phyloP scores from a whole-genome alignment of 2,113 vertebrate genomes.

The Thinocorus orbignyianus region DNA sequence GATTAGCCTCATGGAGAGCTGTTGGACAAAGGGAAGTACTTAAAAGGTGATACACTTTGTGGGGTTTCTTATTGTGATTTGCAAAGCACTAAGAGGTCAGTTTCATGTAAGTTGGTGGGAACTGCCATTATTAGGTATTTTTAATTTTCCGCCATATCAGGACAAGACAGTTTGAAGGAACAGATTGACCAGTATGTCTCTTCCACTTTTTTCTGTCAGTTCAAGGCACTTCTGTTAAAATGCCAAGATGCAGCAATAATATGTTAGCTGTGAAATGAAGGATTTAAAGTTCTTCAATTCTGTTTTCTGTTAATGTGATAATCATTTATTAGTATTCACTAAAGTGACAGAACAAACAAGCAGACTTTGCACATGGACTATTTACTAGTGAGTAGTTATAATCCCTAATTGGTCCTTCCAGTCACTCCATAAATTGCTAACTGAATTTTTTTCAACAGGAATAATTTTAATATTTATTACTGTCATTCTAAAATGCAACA shows the following conservation, averaged over 20 bases:
- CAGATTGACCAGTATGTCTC: background rate
- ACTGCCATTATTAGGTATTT: background rate
- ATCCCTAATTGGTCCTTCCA: background rate
- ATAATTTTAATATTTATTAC: background rate
- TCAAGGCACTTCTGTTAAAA: background rate
- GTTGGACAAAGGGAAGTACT: background rate
- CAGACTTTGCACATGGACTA: background rate
- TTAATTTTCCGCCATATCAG: background rate
- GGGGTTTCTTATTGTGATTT: background rate
- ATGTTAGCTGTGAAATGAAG: background rate
- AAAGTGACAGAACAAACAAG: background rate
- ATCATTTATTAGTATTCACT: background rate
- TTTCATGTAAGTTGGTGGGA: background rate
- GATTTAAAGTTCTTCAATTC: background rate
- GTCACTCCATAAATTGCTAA: background rate
- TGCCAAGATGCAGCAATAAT: background rate
- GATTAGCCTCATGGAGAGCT: background rate
- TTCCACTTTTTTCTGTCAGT: background rate
- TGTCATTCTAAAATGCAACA: background rate
- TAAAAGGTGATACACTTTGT: background rate
- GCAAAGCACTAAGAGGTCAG: background rate
- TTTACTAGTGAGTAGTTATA: background rate
- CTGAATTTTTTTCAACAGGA: background rate
- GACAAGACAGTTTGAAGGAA: background rate
- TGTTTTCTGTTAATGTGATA: background rate